Evolutionary conservation across 2,888 invertebrate species (phyloP), one percentile per base, ranked within the genome.

Genomic region (Xiphydria camelus): DNA sequence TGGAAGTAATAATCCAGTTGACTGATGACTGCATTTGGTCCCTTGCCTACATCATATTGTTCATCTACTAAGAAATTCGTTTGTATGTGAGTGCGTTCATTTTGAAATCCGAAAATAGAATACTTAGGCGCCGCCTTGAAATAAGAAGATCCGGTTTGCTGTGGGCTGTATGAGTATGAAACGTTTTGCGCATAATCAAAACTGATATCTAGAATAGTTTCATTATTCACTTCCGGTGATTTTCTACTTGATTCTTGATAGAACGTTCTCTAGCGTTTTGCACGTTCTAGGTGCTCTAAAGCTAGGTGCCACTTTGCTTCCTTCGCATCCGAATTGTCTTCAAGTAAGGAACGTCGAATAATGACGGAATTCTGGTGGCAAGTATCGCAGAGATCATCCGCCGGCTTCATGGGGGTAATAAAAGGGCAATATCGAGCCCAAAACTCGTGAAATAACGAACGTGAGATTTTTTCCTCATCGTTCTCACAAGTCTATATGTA

Each of bases 1-100:
- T n/a, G n/a, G n/a, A 17, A 14, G 14, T 39, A 39, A 15, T 9
- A 26, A 23, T 39, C 29, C 9, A 40, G 2, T 32, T 31, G 29
- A 20, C 40, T 40, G 19, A 40, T 23, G n/a, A 40, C 40, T 10
- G 40, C 17, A 40, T 40, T 40, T 12, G n/a, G 31, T 6, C 31
- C 31, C 14, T 40, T 31, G 12, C 40, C 31, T 5, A 32, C 4
- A 23, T 22, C 29, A 40, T 31, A 29, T 10, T 38, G 14, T 22
- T 41, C 41, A 10, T 32, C 32, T 19, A 41, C 33, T 3, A 29
- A 18, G 21, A 41, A 14, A 32, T 32, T 38, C 6, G 22, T n/a
- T 38, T 25, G 25, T 7, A 38, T 25, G 5, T 22, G 21, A 22
- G 25, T 34, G 14, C n/a, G 17, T 14, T 10, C 17, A 9, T 34